A percentile compares a stretch with the other conserved stretches of the same genome.
Evolutionary conservation across 92 coral and sea anemone genomes (phyloP).

Genomic region (Phenganax subtilis): DNA sequence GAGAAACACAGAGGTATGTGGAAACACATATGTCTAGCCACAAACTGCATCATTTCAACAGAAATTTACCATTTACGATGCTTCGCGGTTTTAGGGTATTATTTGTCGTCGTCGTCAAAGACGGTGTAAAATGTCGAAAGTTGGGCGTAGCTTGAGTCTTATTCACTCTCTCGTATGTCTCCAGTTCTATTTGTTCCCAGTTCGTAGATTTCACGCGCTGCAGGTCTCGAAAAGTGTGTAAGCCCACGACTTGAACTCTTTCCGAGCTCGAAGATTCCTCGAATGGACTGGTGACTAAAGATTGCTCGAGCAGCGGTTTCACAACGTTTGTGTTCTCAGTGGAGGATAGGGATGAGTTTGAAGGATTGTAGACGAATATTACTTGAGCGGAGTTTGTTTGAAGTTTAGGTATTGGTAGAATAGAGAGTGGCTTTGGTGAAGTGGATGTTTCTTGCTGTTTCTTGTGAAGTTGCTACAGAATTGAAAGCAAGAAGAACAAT

Average conservation of each 20-base stretch:
- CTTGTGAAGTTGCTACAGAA: constrained; percentile 73
- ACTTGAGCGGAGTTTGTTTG: constrained; percentile 65
- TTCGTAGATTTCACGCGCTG: constrained; percentile 48
- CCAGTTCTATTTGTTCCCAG: constrained; percentile 75
- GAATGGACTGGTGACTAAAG: constrained; percentile 51
- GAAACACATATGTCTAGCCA: no score
- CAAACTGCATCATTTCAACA: background rate
- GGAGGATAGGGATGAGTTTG: constrained; percentile 33
- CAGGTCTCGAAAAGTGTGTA: constrained; percentile 67
- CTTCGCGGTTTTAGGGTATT: constrained; percentile 71
- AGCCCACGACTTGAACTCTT: constrained; percentile 57
- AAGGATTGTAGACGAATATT: constrained; percentile 61
- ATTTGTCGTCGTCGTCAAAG: constrained; percentile 64
- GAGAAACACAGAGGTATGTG: no score
- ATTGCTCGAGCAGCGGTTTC: constrained; percentile 48
- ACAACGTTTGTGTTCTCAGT: constrained; percentile 36
- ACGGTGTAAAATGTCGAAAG: constrained; percentile 74
- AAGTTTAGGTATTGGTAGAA: constrained; percentile 73
- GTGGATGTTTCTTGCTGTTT: constrained; percentile 50
- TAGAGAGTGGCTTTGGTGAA: constrained; percentile 53
- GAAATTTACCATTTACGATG: constrained; percentile 68
- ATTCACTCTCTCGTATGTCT: constrained; percentile 71
- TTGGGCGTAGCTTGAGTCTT: constrained; percentile 67
- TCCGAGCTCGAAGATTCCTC: constrained; percentile 39
- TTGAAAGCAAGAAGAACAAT: background rate